phyloP scores from a whole-genome alignment of 2,113 vertebrate genomes.

The Myrmophylax atrothorax region DNA sequence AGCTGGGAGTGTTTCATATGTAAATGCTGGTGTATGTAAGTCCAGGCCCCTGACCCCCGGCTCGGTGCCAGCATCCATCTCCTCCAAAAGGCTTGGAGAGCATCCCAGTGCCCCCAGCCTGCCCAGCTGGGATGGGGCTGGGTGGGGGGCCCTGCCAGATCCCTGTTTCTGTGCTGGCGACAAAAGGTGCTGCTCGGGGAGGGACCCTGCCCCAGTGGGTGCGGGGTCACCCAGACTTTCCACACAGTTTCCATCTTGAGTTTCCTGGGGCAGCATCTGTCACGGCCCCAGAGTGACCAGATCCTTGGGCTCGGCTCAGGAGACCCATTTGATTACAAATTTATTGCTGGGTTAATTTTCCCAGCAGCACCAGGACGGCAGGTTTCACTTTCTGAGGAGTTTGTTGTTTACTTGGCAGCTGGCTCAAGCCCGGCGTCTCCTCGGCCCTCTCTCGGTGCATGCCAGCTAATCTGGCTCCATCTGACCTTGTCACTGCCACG shows the following conservation, averaged over 20 bases:
- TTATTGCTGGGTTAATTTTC: background rate
- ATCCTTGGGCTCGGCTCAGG: background rate
- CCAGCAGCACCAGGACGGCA: accelerated
- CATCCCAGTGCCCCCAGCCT: background rate
- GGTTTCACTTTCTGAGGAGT: background rate
- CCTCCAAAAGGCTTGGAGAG: background rate
- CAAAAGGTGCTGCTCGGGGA: background rate
- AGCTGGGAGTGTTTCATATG: conserved; percentile 64
- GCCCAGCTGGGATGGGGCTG: background rate
- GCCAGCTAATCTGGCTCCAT: conserved; percentile 10
- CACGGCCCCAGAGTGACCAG: background rate
- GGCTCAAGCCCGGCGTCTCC: background rate
- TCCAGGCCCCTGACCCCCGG: conserved; percentile 58
- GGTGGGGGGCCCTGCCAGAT: background rate
- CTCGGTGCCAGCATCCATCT: conserved; percentile 30
- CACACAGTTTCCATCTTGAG: background rate
- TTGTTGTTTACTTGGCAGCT: conserved; percentile 17
- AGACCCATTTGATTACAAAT: conserved; percentile 8
- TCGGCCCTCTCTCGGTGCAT: accelerated
- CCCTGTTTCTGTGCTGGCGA: accelerated
- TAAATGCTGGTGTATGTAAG: conserved; percentile 48
- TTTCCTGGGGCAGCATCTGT: background rate
- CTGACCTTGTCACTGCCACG: background rate
- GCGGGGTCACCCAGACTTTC: background rate
- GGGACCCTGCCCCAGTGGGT: background rate